A percentile compares a stretch with the other conserved stretches of the same genome.
Evolutionary conservation across 2,797 vertebrate genomes (phyloP).

Genomic region (Lepus townsendii): DNA sequence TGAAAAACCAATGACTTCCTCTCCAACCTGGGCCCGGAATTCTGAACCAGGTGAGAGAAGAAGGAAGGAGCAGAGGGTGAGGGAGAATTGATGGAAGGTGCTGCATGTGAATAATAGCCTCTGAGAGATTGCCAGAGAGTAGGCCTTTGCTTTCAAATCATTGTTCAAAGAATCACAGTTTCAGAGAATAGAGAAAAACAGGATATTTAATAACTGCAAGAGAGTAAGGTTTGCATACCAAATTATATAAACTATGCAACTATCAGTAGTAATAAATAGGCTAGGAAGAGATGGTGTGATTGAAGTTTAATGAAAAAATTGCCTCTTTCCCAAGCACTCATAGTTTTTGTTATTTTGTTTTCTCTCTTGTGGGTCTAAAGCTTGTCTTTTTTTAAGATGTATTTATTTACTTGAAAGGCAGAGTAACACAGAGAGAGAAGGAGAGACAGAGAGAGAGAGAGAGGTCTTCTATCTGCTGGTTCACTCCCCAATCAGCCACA

Average conservation of each 20-base stretch:
- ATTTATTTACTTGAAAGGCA: too few species aligned
- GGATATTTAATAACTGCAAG: conserved; percentile 6
- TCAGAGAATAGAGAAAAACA: not conserved
- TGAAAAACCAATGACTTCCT: not conserved
- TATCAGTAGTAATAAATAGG: not conserved
- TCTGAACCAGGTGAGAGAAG: not conserved
- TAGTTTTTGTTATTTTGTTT: conserved; percentile 9
- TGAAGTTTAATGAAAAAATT: conserved; percentile 30
- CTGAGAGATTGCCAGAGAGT: not conserved
- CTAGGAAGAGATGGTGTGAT: not conserved
- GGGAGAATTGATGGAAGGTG: not conserved
- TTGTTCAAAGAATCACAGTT: conserved; percentile 26
- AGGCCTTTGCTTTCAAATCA: conserved; percentile 14
- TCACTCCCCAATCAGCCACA: too few species aligned
- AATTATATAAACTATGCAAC: not conserved
- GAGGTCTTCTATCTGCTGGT: too few species aligned
- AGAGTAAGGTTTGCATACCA: not conserved
- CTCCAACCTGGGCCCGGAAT: not conserved
- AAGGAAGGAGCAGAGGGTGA: not conserved
- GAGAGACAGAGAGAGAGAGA: too few species aligned
- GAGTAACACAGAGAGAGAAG: too few species aligned
- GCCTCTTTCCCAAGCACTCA: not conserved
- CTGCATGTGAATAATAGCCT: not conserved
- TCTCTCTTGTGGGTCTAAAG: not conserved
- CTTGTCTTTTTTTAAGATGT: not conserved